Percentiles rank a stretch among this genome's conserved stretches.
These are phyloP conservation scores for Gobiocypris rarus DNA, from an alignment of 2,113 vertebrate species.

Conservation along the genomic window DNA sequence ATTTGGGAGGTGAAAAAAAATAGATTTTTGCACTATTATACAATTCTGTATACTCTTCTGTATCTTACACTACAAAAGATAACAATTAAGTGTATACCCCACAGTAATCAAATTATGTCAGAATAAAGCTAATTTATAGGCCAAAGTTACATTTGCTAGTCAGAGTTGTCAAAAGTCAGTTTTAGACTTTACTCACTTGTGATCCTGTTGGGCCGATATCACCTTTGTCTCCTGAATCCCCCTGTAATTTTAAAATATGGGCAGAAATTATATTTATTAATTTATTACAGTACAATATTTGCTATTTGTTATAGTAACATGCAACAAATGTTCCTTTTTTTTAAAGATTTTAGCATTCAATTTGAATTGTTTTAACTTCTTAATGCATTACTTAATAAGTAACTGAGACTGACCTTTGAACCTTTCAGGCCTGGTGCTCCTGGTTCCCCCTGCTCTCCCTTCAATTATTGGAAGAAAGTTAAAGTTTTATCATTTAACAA, in stretches of 20 bases:
- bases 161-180: not conserved
- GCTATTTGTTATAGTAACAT: not conserved
- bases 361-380: not conserved
- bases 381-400: not conserved
- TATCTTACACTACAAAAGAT: not conserved
- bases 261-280: not conserved
- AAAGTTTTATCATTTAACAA: not conserved
- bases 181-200: conserved; percentile 78
- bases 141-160: not conserved
- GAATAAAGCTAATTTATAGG: conserved; percentile 24
- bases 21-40: too few relatives aligned
- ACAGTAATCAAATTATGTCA: not conserved
- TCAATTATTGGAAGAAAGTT: conserved; percentile 54
- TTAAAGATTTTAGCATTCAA: not conserved
- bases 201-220: conserved; percentile 84
- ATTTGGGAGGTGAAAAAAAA: not conserved
- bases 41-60: not conserved
- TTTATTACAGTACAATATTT: not conserved
- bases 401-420: conserved; percentile 87
- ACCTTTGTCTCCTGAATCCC: conserved; percentile 90
- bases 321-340: not conserved
- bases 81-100: not conserved
- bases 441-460: conserved; percentile 93
- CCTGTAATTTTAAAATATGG: conserved; percentile 72
- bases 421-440: conserved; percentile 90